These are phyloP conservation scores for Botrylloides violaceus DNA, from an alignment of 23 tunicate species.

Conservation along the genomic window DNA sequence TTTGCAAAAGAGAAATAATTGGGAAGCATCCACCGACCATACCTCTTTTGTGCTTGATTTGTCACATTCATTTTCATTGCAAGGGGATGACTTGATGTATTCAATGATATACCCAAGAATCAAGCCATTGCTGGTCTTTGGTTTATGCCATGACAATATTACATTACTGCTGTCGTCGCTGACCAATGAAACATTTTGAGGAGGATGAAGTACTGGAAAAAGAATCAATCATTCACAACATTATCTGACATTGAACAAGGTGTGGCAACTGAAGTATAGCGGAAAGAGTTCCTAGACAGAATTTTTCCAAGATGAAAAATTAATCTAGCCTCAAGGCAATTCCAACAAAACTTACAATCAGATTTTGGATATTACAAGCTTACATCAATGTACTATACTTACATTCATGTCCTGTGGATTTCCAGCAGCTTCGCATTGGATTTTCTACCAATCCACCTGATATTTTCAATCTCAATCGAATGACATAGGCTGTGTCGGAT, in stretches of 20 bases:
- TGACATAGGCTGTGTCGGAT: slow-evolving; percentile 47
- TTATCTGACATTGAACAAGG: too few species aligned
- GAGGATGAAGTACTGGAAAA: slow-evolving; percentile 8
- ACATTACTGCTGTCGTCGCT: not conserved
- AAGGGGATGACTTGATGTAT: slow-evolving; percentile 3
- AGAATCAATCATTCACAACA: not conserved
- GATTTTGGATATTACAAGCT: too few species aligned
- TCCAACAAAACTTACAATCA: too few species aligned
- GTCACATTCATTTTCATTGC: not conserved
- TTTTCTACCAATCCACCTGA: slow-evolving; percentile 32
- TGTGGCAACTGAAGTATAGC: too few species aligned
- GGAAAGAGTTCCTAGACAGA: too few species aligned
- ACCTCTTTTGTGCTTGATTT: not conserved
- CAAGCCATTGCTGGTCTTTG: not conserved
- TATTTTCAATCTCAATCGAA: slow-evolving; percentile 33
- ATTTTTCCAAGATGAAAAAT: too few species aligned
- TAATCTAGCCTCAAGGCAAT: too few species aligned
- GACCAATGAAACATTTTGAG: not conserved
- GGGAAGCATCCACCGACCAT: not conserved
- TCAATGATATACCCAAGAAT: slow-evolving; percentile 6
- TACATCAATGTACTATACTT: too few species aligned
- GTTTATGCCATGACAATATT: not conserved
- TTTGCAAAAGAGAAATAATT: too few species aligned
- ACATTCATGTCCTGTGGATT: slow-evolving; percentile 47
- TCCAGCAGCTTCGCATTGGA: slow-evolving; percentile 26